phyloP scores from a whole-genome alignment of 1,140 invertebrate genomes.

The Phthorimaea operculella region DNA sequence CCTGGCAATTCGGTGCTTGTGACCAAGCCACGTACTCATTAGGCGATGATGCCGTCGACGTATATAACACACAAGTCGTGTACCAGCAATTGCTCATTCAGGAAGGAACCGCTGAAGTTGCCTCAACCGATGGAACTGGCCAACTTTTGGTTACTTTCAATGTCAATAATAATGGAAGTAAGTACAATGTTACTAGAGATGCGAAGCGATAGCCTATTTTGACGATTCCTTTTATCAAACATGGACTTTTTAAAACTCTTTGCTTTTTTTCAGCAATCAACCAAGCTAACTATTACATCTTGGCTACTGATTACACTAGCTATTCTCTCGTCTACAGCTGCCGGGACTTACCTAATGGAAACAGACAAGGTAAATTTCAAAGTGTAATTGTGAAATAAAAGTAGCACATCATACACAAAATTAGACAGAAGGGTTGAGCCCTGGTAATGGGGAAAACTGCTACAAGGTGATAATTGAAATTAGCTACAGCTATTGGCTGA shows the following conservation, averaged over 20 bases:
- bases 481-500: too few relatives aligned
- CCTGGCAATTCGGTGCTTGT: constrained; percentile 38
- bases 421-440: too few relatives aligned
- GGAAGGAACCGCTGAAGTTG: constrained; percentile 25
- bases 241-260: too few relatives aligned
- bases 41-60: constrained; percentile 16
- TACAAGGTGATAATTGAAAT: too few relatives aligned
- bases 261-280: constrained; percentile 31
- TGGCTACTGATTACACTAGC: constrained; percentile 45
- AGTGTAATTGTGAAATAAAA: too few relatives aligned
- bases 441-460: too few relatives aligned
- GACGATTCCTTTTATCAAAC: too few relatives aligned
- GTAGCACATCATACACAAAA: too few relatives aligned
- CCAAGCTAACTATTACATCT: constrained; percentile 34
- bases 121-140: constrained; percentile 23
- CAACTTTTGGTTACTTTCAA: constrained; percentile 33
- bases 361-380: constrained; percentile 1
- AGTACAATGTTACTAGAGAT: constrained; percentile 2
- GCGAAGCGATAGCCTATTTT: too few relatives aligned
- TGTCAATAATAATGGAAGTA: constrained; percentile 19
- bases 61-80: constrained; percentile 39
- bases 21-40: constrained; percentile 13
- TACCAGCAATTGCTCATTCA: constrained; percentile 21
- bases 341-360: constrained; percentile 29
- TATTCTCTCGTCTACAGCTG: constrained; percentile 51